Base-by-base conservation (phyloP, 2,888 invertebrate species). In the Mamestra brassicae region DNA sequence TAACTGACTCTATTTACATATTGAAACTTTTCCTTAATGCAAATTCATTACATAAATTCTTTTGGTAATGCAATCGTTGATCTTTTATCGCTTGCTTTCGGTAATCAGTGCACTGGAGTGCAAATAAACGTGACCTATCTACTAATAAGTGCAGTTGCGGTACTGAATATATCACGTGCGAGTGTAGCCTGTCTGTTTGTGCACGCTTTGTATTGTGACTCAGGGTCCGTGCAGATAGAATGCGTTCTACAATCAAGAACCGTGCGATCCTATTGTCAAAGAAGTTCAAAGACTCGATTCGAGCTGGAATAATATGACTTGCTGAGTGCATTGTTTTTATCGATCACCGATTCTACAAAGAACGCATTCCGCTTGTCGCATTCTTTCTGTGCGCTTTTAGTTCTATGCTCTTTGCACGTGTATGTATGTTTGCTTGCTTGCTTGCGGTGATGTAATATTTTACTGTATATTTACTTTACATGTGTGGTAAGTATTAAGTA, bases 131-230 rank as follows among this genome's bases (percentile, higher is more conserved):
- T 80, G 71, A 78, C 75, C 60, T 74, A 70, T 71, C 38, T 60
- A 68, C 52, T 76, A 78, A 54, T 70, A 68, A 80, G 52, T 75
- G 67, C 72, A 74, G 78, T 77, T 79, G 74, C 61, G 11, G 60
- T 71, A 72, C 81, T 84, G 74, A 73, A 74, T 76, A 80, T 78
- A 78, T 81, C 73, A 81, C 67, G 66, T 74, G 74, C 66, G n/a
- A 17, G 26, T 63, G 34, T 69, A 57, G 26, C 61, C 62, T 84
- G 42, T 63, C 66, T 79, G 85, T 76, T 76, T 70, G 58, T 77
- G 67, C 74, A 84, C 61, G 71, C 71, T 77, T 76, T 71, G 74
- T 84, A 74, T 60, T 75, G 69, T 61, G 66, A 67, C 50, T 69
- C 61, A 36, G 34, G 34, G 26, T 17, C 72, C 4, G 62, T 17